A percentile compares a stretch with the other conserved stretches of the same genome.
Evolutionary conservation across 2,113 vertebrate genomes (phyloP).

Genomic region (Rousettus leschenaultii): DNA sequence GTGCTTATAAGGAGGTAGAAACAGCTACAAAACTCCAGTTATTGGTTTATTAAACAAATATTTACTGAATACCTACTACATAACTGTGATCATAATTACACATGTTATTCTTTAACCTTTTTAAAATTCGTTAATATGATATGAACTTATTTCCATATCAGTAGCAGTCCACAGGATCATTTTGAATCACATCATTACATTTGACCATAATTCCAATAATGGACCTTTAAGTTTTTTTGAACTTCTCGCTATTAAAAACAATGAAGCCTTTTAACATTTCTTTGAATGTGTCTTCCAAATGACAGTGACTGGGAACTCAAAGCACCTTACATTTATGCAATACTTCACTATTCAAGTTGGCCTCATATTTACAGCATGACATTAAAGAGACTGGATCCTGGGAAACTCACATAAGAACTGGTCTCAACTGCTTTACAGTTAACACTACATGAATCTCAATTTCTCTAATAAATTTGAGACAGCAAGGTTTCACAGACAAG

Average conservation of each 20-base stretch:
- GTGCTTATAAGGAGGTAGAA: not conserved
- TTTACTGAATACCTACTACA: not conserved
- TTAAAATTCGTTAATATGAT: not conserved
- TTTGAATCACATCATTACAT: not conserved
- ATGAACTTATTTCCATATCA: not conserved
- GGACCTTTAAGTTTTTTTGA: not conserved
- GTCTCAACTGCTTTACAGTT: not conserved
- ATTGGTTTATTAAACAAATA: constrained; percentile 11
- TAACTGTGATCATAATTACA: not conserved
- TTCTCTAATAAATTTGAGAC: not conserved
- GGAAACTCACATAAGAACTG: not conserved
- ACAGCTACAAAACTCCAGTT: not conserved
- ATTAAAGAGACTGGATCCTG: not conserved
- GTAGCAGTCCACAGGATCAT: not conserved
- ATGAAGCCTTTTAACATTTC: not conserved
- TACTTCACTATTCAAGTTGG: not conserved
- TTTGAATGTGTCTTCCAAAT: not conserved
- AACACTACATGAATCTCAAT: not conserved
- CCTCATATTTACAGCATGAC: not conserved
- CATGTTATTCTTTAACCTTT: not conserved
- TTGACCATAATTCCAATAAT: not conserved
- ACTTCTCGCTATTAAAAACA: not conserved
- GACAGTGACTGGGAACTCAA: constrained; percentile 18
- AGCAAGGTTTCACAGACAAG: not conserved
- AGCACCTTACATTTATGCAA: not conserved